Evolutionary conservation across 2,113 vertebrate genomes (phyloP).

Genomic region (Suricata suricatta): DNA sequence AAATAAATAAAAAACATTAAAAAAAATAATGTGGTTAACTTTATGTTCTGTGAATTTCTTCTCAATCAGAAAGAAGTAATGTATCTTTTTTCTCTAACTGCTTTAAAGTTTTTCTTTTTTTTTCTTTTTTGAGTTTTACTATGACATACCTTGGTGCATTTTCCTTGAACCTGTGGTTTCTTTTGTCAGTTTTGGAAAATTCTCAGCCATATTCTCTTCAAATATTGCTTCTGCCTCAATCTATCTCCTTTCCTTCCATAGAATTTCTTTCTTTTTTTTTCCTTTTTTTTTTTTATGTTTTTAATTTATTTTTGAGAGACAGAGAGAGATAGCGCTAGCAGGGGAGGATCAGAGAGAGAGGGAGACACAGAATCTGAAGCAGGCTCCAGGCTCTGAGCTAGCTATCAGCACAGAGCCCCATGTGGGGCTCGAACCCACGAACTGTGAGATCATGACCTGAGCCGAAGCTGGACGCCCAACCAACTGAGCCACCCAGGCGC

Average conservation of each 20-base stretch:
- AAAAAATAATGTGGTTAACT: not conserved
- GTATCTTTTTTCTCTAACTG: not conserved
- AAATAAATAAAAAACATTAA: too few species aligned
- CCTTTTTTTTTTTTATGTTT: too few species aligned
- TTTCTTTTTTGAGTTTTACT: not conserved
- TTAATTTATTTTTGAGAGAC: too few species aligned
- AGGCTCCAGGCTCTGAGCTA: too few species aligned
- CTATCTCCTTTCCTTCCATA: not conserved
- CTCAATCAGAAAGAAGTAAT: not conserved
- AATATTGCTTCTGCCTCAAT: not conserved
- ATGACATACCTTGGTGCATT: not conserved
- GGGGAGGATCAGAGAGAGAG: too few species aligned
- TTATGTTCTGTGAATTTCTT: not conserved
- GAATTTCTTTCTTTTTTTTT: not conserved
- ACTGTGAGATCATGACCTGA: too few species aligned
- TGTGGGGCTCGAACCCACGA: too few species aligned
- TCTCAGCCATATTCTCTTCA: not conserved
- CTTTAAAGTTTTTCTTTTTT: not conserved
- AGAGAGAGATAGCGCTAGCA: too few species aligned
- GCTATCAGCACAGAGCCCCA: too few species aligned
- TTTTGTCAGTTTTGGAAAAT: not conserved
- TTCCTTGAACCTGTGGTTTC: not conserved
- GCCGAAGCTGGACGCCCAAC: too few species aligned
- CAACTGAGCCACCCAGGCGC: too few species aligned
- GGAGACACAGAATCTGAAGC: too few species aligned